phyloP scores from a whole-genome alignment of 1,140 invertebrate genomes.

The Zaprionus inermis region DNA sequence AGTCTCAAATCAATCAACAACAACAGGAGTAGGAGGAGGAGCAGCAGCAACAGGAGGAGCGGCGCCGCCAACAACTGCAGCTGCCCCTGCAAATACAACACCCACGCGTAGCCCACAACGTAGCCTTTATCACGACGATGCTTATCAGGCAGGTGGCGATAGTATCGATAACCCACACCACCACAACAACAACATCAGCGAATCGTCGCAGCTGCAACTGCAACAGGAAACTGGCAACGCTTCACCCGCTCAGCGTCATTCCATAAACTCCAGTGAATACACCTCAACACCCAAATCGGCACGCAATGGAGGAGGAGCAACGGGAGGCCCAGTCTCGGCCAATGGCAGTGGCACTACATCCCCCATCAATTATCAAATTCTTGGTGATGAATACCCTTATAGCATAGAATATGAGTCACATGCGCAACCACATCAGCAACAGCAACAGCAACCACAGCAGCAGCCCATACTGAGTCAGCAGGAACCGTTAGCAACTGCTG shows the following conservation, averaged over 20 bases:
- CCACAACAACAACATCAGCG: conserved; percentile 22
- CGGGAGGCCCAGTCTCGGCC: conserved; percentile 13
- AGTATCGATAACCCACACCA: conserved; percentile 48
- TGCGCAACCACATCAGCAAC: conserved; percentile 50
- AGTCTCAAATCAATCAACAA: conserved; percentile 50
- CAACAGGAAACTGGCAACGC: conserved; percentile 45
- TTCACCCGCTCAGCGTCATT: conserved; percentile 72
- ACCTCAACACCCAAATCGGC: conserved; percentile 74
- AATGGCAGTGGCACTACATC: conserved; percentile 68
- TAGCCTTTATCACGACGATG: conserved; percentile 71
- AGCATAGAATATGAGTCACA: conserved; percentile 75
- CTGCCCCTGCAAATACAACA: conserved; percentile 35
- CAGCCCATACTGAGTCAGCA: conserved; percentile 34
- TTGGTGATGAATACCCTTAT: conserved; percentile 68
- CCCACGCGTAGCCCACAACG: conserved; percentile 72
- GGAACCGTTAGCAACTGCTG: conserved; percentile 25
- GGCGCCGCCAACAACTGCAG: background rate
- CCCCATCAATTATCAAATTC: conserved; percentile 73
- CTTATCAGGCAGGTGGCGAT: conserved; percentile 64
- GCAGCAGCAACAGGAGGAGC: conserved; percentile 6
- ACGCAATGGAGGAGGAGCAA: conserved; percentile 34
- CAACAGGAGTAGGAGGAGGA: conserved; percentile 12
- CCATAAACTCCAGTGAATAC: conserved; percentile 74
- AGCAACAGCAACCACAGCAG: conserved; percentile 45
- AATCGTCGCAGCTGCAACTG: conserved; percentile 26